Base-by-base conservation (phyloP, 1,140 invertebrate genomes). In the Drosophila athabasca region DNA sequence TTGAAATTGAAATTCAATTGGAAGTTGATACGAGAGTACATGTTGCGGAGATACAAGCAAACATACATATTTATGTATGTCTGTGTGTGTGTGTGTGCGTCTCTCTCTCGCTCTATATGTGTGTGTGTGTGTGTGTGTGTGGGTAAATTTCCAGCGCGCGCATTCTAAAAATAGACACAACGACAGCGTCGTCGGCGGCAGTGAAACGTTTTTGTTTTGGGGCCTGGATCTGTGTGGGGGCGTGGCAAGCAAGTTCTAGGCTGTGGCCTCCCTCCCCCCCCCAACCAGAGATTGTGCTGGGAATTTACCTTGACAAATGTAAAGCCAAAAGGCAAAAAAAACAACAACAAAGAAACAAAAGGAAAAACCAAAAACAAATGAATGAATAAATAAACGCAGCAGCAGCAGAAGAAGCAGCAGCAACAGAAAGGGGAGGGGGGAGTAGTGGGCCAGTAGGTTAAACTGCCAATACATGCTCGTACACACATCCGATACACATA, bases 81-180 rank as follows among this genome's bases (percentile, higher is more conserved):
- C 11, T 51, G 53, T 49, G 11, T 48, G 61, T 45, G 22, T 64
- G 19, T 68, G 55, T 68, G 26, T 53, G 52, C 35, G 45, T 72
- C 60, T 50, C 9, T 39, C 9, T 11, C 9, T 35, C 9, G 9
- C 8, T 9, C 9, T 39, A 3, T 35, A 3, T 61, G 35, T 29
- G 13, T 60, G 13, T 59, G 46, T 49, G n/a, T 66, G 22, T 60
- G 49, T 35, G 45, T 72, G 70, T 74, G 64, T 73, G 31, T 74
- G 76, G 80, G 80, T 83, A 88, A 88, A 83, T 88, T 88, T 88
- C 84, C 83, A 89, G 84, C 84, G 74, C 74, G 59, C 66, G 85
- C 53, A 72, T 75, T 88, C 83, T 88, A 88, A 74, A 88, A 88
- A 88, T 88, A 88, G 84, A 76, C 58, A 60, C 67, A 87, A 75